Percentiles rank a stretch among this genome's conserved stretches.
phyloP scores from a whole-genome alignment of 35 echinoderm and acorn worm genomes.

The Hemicentrotus pulcherrimus region DNA sequence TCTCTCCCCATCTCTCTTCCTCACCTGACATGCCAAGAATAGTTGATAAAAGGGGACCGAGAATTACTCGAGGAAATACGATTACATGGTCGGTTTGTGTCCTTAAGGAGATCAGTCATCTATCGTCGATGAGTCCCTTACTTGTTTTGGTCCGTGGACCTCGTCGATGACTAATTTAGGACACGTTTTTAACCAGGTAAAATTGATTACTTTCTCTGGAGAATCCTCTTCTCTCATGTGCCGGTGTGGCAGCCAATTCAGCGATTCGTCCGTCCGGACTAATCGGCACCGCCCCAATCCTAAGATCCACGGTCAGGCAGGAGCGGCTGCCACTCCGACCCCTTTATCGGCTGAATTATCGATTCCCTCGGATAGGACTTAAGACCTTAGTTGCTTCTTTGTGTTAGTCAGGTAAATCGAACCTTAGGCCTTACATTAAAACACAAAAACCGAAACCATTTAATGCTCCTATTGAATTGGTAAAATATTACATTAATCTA shows the following conservation, averaged over 20 bases:
- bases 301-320: too few relatives aligned
- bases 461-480: too few relatives aligned
- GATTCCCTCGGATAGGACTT: too few relatives aligned
- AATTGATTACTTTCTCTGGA: not conserved
- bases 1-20: not conserved
- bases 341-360: too few relatives aligned
- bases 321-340: too few relatives aligned
- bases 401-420: too few relatives aligned
- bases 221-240: not conserved
- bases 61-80: not conserved
- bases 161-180: not conserved
- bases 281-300: too few relatives aligned
- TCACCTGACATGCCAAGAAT: not conserved
- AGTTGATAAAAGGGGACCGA: not conserved
- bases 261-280: too few relatives aligned
- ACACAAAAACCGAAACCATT: too few relatives aligned
- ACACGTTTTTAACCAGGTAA: not conserved
- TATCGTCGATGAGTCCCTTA: not conserved
- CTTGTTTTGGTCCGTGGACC: not conserved
- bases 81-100: constrained; percentile 11
- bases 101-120: not conserved
- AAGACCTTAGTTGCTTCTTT: too few relatives aligned
- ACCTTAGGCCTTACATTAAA: too few relatives aligned
- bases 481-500: too few relatives aligned
- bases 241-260: not conserved